Conservation (phyloP, 2,888 invertebrate species). For the Rotaria sp. region DNA sequence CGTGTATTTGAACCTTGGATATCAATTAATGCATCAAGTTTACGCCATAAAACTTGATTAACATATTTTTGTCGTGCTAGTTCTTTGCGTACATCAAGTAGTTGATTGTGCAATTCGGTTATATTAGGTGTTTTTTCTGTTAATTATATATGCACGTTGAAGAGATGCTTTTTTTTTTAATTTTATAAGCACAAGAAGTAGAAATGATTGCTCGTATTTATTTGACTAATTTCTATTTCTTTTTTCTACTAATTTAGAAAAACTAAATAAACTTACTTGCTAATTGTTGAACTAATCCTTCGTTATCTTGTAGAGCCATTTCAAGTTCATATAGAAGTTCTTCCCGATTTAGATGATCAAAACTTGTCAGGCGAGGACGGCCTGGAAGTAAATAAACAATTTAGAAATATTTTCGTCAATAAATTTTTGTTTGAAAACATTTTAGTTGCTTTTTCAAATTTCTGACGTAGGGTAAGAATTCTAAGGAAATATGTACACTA, state of each 20-base stretch:
- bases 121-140: slow-evolving; percentile 20
- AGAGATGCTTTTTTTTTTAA: background rate
- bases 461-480: no score
- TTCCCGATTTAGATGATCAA: background rate
- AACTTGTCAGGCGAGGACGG: background rate
- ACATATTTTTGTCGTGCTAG: slow-evolving; percentile 4
- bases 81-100: slow-evolving; percentile 17
- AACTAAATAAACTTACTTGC: background rate
- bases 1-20: slow-evolving; percentile 18
- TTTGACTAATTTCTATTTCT: no score
- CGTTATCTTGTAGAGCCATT: background rate
- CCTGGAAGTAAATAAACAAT: background rate
- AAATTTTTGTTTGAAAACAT: no score
- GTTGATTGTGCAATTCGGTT: slow-evolving; percentile 24
- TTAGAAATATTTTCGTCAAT: no score
- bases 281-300: background rate
- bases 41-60: slow-evolving; percentile 26
- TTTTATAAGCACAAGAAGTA: background rate
- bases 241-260: background rate
- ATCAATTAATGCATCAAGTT: slow-evolving; percentile 4
- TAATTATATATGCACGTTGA: background rate
- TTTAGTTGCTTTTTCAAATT: no score
- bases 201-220: background rate
- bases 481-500: no score
- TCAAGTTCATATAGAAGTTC: slow-evolving; percentile 15